Conservation (phyloP, 2,113 vertebrate genomes). For the Eolophus roseicapilla region DNA sequence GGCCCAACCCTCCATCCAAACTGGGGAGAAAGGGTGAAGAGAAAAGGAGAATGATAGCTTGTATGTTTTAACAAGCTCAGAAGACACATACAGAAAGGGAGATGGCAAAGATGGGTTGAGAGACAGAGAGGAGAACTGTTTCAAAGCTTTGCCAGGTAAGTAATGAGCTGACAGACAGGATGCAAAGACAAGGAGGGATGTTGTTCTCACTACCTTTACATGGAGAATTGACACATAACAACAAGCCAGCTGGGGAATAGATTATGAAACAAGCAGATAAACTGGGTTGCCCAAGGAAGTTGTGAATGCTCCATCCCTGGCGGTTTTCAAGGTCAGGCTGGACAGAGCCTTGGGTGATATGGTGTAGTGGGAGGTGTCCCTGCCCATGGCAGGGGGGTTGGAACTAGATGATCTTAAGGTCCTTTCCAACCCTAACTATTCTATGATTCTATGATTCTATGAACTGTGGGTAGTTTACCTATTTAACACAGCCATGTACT, state of each 20-base stretch:
- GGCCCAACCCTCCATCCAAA: neutral
- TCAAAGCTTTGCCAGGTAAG: neutral
- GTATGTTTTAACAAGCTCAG: neutral
- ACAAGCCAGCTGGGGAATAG: neutral
- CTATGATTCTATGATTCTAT: no score
- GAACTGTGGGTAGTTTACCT: accelerated
- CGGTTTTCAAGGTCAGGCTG: no score
- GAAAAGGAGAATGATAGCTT: neutral
- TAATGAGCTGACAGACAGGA: neutral
- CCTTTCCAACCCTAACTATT: no score
- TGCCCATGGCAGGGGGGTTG: no score
- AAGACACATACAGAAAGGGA: neutral
- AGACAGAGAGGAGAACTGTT: neutral
- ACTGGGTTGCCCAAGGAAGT: no score
- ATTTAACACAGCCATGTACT: neutral
- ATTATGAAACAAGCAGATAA: neutral
- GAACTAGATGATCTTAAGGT: no score
- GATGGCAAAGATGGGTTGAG: neutral
- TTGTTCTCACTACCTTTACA: neutral
- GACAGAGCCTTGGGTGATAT: no score
- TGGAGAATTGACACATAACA: neutral
- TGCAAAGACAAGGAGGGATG: neutral
- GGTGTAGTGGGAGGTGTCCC: no score
- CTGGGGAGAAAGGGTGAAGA: neutral
- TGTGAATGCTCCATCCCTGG: no score